These are phyloP conservation scores for Drosophila sulfurigaster DNA, from an alignment of 1,140 invertebrate species.

Conservation along the genomic window DNA sequence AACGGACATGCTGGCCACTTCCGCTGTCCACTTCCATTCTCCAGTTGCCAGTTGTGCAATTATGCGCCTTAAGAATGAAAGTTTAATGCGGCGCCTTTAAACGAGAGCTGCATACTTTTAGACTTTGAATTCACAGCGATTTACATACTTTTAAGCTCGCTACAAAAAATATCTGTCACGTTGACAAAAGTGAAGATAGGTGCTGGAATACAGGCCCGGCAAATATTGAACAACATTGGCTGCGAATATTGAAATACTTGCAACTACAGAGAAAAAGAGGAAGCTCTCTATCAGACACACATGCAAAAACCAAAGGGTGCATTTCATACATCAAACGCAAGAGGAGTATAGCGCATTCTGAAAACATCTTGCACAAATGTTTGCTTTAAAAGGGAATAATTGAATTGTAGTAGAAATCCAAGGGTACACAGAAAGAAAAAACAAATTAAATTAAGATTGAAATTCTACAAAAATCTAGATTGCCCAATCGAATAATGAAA, in stretches of 20 bases:
- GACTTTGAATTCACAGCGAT: slow-evolving; percentile 16
- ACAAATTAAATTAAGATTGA: too few species aligned
- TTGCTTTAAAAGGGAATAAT: too few species aligned
- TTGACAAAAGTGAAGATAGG: neutral
- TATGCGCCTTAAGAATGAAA: neutral
- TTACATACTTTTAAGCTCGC: slow-evolving; percentile 46
- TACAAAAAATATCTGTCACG: neutral
- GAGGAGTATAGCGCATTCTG: neutral
- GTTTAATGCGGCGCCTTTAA: slow-evolving; percentile 3
- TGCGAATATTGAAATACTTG: slow-evolving; percentile 75
- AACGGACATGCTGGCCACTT: slow-evolving; percentile 15
- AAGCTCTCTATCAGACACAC: neutral
- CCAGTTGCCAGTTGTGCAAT: neutral
- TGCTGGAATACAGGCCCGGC: slow-evolving; percentile 20
- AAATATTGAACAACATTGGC: slow-evolving; percentile 76
- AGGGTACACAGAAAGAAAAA: too few species aligned
- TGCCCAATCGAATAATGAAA: too few species aligned
- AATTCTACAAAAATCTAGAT: too few species aligned
- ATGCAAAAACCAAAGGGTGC: slow-evolving; percentile 10
- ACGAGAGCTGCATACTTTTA: slow-evolving; percentile 32
- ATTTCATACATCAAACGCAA: neutral
- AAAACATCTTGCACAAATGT: neutral
- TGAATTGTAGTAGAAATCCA: too few species aligned
- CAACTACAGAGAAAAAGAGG: neutral
- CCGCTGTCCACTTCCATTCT: slow-evolving; percentile 8